Evolutionary conservation across 2,797 vertebrate genomes (phyloP).

Genomic region (Molossus molossus): DNA sequence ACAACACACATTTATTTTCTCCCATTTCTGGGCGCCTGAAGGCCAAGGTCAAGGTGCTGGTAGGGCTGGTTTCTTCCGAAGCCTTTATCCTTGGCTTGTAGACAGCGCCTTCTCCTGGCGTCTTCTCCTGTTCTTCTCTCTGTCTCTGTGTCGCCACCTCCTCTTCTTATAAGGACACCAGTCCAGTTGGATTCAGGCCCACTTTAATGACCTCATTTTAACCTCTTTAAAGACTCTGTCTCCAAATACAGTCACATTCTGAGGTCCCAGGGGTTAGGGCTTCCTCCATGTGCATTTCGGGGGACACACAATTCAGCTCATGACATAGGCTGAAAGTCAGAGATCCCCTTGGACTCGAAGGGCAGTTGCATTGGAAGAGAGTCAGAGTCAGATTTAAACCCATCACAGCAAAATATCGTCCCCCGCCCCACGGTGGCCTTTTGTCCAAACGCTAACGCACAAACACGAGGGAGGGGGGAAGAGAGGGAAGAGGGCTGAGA

Average conservation of each 20-base stretch:
- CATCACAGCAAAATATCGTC: constrained; percentile 45
- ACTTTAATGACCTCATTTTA: not conserved
- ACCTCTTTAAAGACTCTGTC: not conserved
- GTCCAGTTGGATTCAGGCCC: not conserved
- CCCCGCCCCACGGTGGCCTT: fast-evolving
- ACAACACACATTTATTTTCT: not conserved
- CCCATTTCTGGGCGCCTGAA: not conserved
- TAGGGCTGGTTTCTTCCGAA: not conserved
- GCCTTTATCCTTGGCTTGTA: not conserved
- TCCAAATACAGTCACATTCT: not conserved
- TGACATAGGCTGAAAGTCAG: not conserved
- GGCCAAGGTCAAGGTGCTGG: not conserved
- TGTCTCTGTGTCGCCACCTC: not conserved
- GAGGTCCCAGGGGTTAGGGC: not conserved
- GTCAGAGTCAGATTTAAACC: constrained; percentile 66
- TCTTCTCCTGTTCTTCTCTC: not conserved
- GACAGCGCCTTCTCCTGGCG: not conserved
- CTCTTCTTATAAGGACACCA: not conserved
- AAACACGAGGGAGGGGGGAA: not conserved
- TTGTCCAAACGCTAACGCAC: not conserved
- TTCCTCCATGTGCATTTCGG: not conserved
- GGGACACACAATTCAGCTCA: not conserved
- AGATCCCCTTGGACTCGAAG: constrained; percentile 57
- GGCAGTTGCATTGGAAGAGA: constrained; percentile 68
- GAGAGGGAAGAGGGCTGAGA: not conserved